Percentiles rank a stretch among this genome's conserved stretches.
phyloP scores from a whole-genome alignment of 2,888 invertebrate genomes.

The Habrosyne pyritoides region DNA sequence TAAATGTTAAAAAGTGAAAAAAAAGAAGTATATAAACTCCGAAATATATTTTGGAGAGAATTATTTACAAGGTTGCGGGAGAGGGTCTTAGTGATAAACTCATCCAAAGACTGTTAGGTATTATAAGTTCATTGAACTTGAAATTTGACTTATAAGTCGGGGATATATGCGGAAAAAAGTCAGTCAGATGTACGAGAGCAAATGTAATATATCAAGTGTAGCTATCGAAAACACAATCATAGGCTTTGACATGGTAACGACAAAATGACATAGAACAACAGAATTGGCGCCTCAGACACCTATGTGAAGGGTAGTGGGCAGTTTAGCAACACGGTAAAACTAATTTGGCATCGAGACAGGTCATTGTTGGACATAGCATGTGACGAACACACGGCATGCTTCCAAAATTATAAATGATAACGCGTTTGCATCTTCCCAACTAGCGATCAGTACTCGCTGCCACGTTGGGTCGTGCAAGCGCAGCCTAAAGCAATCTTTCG shows the following conservation, averaged over 20 bases:
- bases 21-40: constrained; percentile 69
- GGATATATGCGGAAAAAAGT: constrained; percentile 72
- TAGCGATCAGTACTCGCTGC: too few relatives aligned
- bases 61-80: constrained; percentile 78
- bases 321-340: constrained; percentile 36
- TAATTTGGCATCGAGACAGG: constrained; percentile 36
- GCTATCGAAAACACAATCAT: constrained; percentile 56
- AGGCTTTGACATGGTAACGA: constrained; percentile 64
- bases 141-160: constrained; percentile 71
- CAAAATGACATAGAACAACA: constrained; percentile 47
- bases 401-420: constrained; percentile 32
- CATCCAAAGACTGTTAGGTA: constrained; percentile 83
- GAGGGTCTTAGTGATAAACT: constrained; percentile 80
- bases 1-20: constrained; percentile 57
- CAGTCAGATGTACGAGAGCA: constrained; percentile 63
- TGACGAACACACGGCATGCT: constrained; percentile 42
- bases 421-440: constrained; percentile 7
- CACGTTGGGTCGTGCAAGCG: constrained; percentile 16
- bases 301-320: constrained; percentile 39
- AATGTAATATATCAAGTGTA: constrained; percentile 62
- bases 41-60: constrained; percentile 82
- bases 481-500: constrained; percentile 41
- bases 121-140: constrained; percentile 77
- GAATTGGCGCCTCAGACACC: constrained; percentile 54
- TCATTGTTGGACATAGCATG: constrained; percentile 38